Percentiles rank a stretch among this genome's conserved stretches.
Conservation (phyloP, 2,113 vertebrate genomes). For the Reinhardtius hippoglossoides region DNA sequence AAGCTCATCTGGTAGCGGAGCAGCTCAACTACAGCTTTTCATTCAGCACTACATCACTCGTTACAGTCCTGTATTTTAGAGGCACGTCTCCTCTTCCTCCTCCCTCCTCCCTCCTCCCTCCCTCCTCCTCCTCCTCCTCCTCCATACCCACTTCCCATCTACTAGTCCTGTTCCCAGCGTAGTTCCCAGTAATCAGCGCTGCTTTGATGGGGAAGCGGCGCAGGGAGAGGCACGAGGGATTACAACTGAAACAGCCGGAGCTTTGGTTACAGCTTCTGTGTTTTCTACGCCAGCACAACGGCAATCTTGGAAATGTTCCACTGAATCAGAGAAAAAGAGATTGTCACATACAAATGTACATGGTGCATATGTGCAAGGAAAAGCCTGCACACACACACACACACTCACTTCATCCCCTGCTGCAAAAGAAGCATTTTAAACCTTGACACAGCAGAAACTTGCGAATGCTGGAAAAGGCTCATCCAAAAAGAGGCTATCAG, state of each 20-base stretch:
- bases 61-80: constrained; percentile 29
- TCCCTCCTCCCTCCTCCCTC: constrained; percentile 41
- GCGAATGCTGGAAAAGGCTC: not conserved
- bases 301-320: constrained; percentile 69
- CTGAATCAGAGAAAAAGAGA: constrained; percentile 43
- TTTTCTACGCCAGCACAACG: constrained; percentile 62
- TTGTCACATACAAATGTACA: constrained; percentile 23
- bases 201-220: constrained; percentile 73
- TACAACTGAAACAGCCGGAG: constrained; percentile 71
- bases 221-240: constrained; percentile 66
- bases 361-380: not conserved
- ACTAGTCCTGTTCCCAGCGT: constrained; percentile 55
- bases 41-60: constrained; percentile 16
- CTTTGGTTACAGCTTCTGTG: constrained; percentile 69
- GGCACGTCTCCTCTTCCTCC: constrained; percentile 35
- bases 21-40: not conserved
- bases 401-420: not conserved
- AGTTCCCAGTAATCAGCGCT: constrained; percentile 73
- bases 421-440: not conserved
- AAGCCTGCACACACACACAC: not conserved
- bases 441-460: not conserved
- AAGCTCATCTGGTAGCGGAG: not conserved
- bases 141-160: constrained; percentile 63
- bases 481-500: not conserved
- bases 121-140: constrained; percentile 44